Conservation (phyloP, 2,797 vertebrate species). For the Sorex maritimensis region DNA sequence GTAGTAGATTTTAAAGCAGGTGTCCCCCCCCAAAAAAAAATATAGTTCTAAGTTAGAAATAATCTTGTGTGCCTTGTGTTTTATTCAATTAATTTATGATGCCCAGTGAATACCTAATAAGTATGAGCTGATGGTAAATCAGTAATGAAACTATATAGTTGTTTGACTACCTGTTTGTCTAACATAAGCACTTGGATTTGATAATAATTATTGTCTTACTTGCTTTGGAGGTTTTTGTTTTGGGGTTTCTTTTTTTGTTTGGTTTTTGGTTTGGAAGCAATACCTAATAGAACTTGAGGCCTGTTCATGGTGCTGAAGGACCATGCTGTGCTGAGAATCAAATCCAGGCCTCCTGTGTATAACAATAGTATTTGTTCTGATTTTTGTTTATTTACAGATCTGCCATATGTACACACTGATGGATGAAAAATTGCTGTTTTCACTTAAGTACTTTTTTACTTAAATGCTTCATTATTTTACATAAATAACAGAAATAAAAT, state of each 20-base stretch:
- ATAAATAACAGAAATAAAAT: constrained; percentile 48
- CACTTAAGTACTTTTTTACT: no score
- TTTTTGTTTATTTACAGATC: constrained; percentile 69
- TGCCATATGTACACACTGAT: not conserved
- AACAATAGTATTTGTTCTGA: constrained; percentile 24
- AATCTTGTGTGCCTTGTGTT: not conserved
- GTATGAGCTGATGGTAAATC: constrained; percentile 8
- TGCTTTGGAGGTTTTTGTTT: no score
- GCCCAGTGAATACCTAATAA: not conserved
- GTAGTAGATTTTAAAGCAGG: not conserved
- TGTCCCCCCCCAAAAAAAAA: not conserved
- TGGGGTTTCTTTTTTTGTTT: no score
- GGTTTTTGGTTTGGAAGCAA: no score
- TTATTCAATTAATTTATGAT: constrained; percentile 38
- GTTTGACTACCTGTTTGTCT: constrained; percentile 15
- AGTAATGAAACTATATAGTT: not conserved
- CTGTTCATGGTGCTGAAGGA: no score
- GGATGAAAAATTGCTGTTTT: no score
- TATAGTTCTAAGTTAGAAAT: constrained; percentile 8
- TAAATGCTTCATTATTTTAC: no score
- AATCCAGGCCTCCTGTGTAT: no score
- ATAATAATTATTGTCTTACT: constrained; percentile 44
- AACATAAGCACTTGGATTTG: constrained; percentile 8
- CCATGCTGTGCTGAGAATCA: no score
- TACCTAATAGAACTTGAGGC: no score